phyloP scores from a whole-genome alignment of 2,888 invertebrate species.

The Acleris emargana region DNA sequence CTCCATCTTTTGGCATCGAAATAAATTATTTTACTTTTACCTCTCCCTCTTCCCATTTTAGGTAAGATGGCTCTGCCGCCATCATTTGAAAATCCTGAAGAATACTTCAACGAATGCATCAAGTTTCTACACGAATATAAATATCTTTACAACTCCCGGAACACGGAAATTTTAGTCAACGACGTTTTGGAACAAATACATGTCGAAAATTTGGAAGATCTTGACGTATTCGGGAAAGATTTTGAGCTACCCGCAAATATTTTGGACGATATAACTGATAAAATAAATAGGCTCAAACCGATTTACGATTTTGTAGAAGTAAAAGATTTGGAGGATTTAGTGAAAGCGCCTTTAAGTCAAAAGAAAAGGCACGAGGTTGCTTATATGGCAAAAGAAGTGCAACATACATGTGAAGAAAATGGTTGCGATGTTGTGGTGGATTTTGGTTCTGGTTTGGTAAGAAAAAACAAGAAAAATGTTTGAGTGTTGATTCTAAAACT shows the following conservation, averaged over 20 bases:
- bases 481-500: neutral
- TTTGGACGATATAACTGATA: slow-evolving; percentile 52
- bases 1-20: too few relatives aligned
- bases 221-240: slow-evolving; percentile 48
- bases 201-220: slow-evolving; percentile 51
- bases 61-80: slow-evolving; percentile 62
- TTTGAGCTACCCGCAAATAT: slow-evolving; percentile 49
- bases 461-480: slow-evolving; percentile 40
- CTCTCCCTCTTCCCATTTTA: neutral
- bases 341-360: slow-evolving; percentile 68
- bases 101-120: slow-evolving; percentile 84
- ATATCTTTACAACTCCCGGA: slow-evolving; percentile 86
- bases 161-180: slow-evolving; percentile 85
- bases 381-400: slow-evolving; percentile 83
- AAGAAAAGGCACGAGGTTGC: slow-evolving; percentile 90
- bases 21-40: too few relatives aligned
- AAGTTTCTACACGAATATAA: slow-evolving; percentile 83
- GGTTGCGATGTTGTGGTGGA: slow-evolving; percentile 85
- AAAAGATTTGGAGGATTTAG: slow-evolving; percentile 45
- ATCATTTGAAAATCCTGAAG: slow-evolving; percentile 48
- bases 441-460: slow-evolving; percentile 90
- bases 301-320: slow-evolving; percentile 45
- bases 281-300: slow-evolving; percentile 50
- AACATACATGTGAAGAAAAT: slow-evolving; percentile 70
- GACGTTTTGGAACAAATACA: slow-evolving; percentile 82